phyloP scores from a whole-genome alignment of 2,113 vertebrate species.

The Gambusia affinis region DNA sequence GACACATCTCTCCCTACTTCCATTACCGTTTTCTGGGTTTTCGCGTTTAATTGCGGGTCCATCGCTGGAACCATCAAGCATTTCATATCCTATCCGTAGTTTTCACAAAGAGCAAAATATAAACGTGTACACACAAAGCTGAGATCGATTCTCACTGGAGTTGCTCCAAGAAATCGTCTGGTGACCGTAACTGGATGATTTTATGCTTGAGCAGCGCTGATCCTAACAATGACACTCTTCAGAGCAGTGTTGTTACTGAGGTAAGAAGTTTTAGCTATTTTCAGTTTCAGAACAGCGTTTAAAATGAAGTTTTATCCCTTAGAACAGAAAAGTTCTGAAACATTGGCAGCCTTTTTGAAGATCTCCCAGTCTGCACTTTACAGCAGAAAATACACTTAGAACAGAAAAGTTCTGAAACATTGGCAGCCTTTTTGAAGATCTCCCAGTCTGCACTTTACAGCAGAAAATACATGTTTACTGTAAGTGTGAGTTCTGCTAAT shows the following conservation, averaged over 20 bases:
- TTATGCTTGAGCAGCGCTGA: background rate
- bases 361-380: background rate
- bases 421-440: background rate
- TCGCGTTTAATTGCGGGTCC: conserved; percentile 79
- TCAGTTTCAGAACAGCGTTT: background rate
- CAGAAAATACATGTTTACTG: background rate
- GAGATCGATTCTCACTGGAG: conserved; percentile 25
- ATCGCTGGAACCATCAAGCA: conserved; percentile 74
- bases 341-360: background rate
- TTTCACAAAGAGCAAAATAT: conserved; percentile 28
- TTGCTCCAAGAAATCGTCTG: background rate
- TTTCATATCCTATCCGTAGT: conserved; percentile 74
- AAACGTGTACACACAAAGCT: conserved; percentile 52
- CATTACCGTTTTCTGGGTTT: conserved; percentile 75
- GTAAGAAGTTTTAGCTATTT: background rate
- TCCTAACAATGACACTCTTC: background rate
- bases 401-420: too few species aligned
- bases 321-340: too few species aligned
- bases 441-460: background rate
- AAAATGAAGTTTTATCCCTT: background rate
- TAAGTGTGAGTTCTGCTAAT: background rate
- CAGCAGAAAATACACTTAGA: background rate
- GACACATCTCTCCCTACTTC: conserved; percentile 77
- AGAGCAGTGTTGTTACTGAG: too few species aligned
- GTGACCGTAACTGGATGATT: background rate